Evolutionary conservation across 2,113 vertebrate species (phyloP).

Genomic region (Chaetura pelagica): DNA sequence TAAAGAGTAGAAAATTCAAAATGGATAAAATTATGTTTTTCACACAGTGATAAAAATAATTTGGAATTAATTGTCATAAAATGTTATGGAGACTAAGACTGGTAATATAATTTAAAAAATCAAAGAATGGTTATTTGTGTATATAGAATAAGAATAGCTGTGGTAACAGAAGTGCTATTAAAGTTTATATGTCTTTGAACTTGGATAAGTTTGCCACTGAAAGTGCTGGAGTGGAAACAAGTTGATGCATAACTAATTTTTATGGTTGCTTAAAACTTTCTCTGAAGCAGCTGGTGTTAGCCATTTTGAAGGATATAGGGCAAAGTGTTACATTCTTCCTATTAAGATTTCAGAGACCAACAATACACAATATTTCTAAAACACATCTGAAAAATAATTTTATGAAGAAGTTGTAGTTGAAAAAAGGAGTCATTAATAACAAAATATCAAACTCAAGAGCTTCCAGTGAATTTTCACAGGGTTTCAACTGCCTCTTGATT

Average conservation of each 20-base stretch:
- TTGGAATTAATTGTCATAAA: not conserved
- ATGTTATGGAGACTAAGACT: not conserved
- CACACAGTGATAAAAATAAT: not conserved
- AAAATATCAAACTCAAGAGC: not conserved
- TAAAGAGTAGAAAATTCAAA: not conserved
- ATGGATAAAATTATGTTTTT: not conserved
- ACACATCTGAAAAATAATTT: not conserved
- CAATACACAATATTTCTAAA: not conserved
- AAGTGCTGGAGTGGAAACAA: not conserved
- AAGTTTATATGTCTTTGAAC: not conserved
- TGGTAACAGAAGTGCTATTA: not conserved
- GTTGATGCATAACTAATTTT: not conserved
- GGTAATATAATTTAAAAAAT: not conserved
- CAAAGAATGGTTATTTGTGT: not conserved
- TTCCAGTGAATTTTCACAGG: not conserved
- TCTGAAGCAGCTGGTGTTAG: not conserved
- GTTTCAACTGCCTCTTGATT: not conserved
- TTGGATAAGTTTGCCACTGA: not conserved
- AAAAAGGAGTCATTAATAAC: not conserved
- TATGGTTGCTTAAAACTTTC: not conserved
- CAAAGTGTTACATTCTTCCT: not conserved
- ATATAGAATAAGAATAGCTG: not conserved
- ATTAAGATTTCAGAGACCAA: not conserved
- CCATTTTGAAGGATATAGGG: not conserved
- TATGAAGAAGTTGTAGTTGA: not conserved